A percentile compares a stretch with the other conserved stretches of the same genome.
phyloP scores from a whole-genome alignment of 2,888 invertebrate genomes.

The Uloborus plumipes region DNA sequence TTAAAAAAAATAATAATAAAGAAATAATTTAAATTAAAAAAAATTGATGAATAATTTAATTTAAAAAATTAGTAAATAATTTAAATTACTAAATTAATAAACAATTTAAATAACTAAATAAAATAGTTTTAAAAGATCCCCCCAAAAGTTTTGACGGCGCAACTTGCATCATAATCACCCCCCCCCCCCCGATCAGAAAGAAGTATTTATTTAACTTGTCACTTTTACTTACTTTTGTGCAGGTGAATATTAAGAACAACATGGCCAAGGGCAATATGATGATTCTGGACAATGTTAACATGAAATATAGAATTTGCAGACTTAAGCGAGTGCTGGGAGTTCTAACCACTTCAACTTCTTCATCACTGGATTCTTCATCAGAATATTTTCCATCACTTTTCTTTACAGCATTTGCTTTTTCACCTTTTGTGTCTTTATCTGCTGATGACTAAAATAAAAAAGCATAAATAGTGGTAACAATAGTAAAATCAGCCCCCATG shows the following conservation, averaged over 20 bases:
- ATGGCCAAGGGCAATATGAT: constrained; percentile 23
- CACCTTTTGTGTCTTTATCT: not conserved
- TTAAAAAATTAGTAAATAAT: too few relatives aligned
- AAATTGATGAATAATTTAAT: too few relatives aligned
- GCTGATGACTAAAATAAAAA: constrained; percentile 11
- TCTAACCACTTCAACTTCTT: constrained; percentile 20
- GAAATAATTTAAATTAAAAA: too few relatives aligned
- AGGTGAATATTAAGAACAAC: constrained; percentile 41
- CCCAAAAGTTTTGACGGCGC: too few relatives aligned
- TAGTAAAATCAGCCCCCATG: not conserved
- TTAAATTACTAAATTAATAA: too few relatives aligned
- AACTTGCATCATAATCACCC: too few relatives aligned
- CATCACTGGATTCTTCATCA: constrained; percentile 43
- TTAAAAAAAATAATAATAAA: too few relatives aligned
- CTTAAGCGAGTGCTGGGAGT: not conserved
- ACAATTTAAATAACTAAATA: too few relatives aligned
- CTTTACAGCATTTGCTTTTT: constrained; percentile 7
- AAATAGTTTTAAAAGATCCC: too few relatives aligned
- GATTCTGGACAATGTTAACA: constrained; percentile 27
- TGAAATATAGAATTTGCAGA: constrained; percentile 18
- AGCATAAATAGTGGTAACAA: not conserved
- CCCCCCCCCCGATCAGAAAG: too few relatives aligned
- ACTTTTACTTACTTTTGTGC: constrained; percentile 38
- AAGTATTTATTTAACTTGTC: too few relatives aligned
- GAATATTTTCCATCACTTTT: constrained; percentile 29